phyloP scores from a whole-genome alignment of 2,888 invertebrate genomes.

The Ctenicera cuprea region DNA sequence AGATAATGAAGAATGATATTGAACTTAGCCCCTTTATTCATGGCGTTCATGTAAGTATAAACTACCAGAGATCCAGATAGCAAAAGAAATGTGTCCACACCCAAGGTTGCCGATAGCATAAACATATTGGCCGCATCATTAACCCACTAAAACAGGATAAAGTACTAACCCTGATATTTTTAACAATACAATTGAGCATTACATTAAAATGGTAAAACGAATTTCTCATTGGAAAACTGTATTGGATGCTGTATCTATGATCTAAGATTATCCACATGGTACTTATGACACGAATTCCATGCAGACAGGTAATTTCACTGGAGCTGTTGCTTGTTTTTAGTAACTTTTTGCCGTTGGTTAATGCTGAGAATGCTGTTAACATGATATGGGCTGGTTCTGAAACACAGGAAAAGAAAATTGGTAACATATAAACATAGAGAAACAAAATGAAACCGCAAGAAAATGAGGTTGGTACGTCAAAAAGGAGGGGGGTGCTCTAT shows the following conservation, averaged over 20 bases:
- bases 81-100: slow-evolving; percentile 69
- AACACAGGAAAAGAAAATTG: slow-evolving; percentile 10
- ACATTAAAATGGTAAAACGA: slow-evolving; percentile 2
- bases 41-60: slow-evolving; percentile 64
- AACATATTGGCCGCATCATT: slow-evolving; percentile 63
- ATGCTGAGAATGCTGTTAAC: slow-evolving; percentile 52
- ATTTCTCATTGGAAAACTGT: neutral
- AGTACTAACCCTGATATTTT: neutral
- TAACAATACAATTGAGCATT: neutral
- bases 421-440: neutral
- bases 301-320: slow-evolving; percentile 52
- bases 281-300: slow-evolving; percentile 55
- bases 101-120: slow-evolving; percentile 64
- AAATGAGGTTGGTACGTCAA: too few species aligned
- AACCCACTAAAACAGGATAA: slow-evolving; percentile 60
- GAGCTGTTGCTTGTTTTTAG: slow-evolving; percentile 31
- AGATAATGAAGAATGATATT: slow-evolving; percentile 62
- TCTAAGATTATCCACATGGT: slow-evolving; percentile 57
- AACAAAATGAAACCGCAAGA: too few species aligned
- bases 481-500: too few species aligned
- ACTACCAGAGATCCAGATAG: slow-evolving; percentile 67
- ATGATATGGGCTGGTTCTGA: slow-evolving; percentile 48
- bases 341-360: slow-evolving; percentile 50
- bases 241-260: slow-evolving; percentile 48
- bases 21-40: slow-evolving; percentile 61